These are phyloP conservation scores for Caenorhabditis sp. DNA, from an alignment of 2,888 invertebrate genomes.

Conservation along the genomic window DNA sequence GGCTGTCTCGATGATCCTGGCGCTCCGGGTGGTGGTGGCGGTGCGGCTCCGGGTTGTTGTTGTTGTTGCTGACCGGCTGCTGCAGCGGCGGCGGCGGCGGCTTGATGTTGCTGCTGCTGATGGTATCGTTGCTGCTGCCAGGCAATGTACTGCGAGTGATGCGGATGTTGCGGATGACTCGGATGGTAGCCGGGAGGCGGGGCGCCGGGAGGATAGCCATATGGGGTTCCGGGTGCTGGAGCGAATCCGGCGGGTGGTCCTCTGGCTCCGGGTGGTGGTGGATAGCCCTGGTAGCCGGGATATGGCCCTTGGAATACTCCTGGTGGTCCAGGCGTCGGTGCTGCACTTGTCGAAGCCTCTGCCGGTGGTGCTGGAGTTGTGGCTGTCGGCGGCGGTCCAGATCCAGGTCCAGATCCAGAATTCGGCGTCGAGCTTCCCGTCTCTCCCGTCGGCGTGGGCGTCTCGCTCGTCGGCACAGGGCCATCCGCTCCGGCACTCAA, in stretches of 20 bases:
- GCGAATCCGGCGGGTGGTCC: constrained; percentile 51
- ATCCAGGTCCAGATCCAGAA: not conserved
- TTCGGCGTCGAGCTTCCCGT: constrained; percentile 15
- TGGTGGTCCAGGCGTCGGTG: constrained; percentile 22
- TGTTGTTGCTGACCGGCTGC: constrained; percentile 40
- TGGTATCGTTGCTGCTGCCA: constrained; percentile 34
- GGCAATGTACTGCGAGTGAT: constrained; percentile 45
- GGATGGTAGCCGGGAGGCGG: constrained; percentile 59
- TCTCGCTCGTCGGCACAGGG: constrained; percentile 29
- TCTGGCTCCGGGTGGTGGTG: constrained; percentile 23
- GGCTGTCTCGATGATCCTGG: constrained; percentile 15
- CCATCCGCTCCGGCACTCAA: constrained; percentile 67
- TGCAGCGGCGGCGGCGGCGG: not conserved
- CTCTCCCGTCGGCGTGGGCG: constrained; percentile 36
- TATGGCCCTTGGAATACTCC: constrained; percentile 17
- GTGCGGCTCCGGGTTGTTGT: constrained; percentile 2
- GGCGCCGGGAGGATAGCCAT: constrained; percentile 62
- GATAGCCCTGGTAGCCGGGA: constrained; percentile 30
- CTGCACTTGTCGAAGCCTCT: not conserved
- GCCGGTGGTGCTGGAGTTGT: constrained; percentile 4
- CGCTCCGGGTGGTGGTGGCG: constrained; percentile 25
- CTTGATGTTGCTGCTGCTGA: constrained; percentile 50
- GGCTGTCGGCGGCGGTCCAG: not conserved
- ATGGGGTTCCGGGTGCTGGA: constrained; percentile 48
- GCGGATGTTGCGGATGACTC: constrained; percentile 69